A percentile compares a stretch with the other conserved stretches of the same genome.
Conservation (phyloP, 1,140 invertebrate genomes). For the Neodiprion virginianus region DNA sequence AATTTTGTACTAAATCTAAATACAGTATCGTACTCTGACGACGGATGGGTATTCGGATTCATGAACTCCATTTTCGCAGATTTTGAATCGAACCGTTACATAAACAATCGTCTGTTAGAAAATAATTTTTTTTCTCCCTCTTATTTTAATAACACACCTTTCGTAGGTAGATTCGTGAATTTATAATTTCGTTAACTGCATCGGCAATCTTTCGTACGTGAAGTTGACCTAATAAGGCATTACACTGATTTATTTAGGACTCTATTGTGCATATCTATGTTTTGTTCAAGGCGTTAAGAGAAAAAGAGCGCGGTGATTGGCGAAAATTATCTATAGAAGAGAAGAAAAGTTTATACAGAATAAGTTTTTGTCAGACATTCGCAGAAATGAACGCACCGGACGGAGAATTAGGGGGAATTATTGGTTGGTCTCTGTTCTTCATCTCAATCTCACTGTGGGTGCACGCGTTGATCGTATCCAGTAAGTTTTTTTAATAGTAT, state of each 20-base stretch:
- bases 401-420: slow-evolving; percentile 65
- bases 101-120: no score
- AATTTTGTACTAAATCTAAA: not conserved
- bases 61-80: no score
- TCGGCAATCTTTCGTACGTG: no score
- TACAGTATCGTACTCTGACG: no score
- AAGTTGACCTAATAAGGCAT: no score
- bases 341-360: slow-evolving; percentile 72
- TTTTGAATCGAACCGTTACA: no score
- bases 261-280: no score
- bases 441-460: slow-evolving; percentile 56
- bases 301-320: slow-evolving; percentile 77
- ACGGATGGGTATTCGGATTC: no score
- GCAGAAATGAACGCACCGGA: slow-evolving; percentile 59
- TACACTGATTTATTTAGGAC: no score
- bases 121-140: not conserved
- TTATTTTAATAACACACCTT: not conserved
- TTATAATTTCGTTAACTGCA: no score
- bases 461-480: slow-evolving; percentile 55
- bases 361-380: slow-evolving; percentile 73
- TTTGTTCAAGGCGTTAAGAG: slow-evolving; percentile 56
- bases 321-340: slow-evolving; percentile 68
- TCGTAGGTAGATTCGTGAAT: no score
- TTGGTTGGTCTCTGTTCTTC: slow-evolving; percentile 50
- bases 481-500: slow-evolving; percentile 45